Conservation (phyloP, 2,888 invertebrate species). For the Heliconius ismenius region DNA sequence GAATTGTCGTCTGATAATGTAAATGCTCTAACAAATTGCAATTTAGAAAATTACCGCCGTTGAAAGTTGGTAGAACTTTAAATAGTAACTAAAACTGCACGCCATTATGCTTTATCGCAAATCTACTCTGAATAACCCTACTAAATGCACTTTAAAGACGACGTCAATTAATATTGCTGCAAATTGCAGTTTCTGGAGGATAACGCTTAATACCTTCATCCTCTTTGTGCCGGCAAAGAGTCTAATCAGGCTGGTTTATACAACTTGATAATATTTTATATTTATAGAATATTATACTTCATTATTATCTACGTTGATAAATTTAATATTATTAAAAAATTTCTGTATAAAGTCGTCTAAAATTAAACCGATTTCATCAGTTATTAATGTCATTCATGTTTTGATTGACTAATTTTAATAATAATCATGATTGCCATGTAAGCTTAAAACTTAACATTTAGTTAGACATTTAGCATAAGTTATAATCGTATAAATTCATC, state of each 20-base stretch:
- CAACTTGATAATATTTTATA: slow-evolving; percentile 7
- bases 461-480: not conserved
- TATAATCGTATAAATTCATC: not conserved
- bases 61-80: slow-evolving; percentile 22
- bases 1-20: not conserved
- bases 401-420: not conserved
- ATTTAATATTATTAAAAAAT: too few relatives aligned
- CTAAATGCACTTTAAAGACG: slow-evolving; percentile 24
- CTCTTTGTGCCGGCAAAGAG: slow-evolving; percentile 24
- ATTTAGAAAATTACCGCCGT: slow-evolving; percentile 11
- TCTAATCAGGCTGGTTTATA: slow-evolving; percentile 10
- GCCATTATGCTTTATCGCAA: slow-evolving; percentile 26
- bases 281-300: not conserved
- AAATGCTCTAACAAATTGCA: slow-evolving; percentile 13
- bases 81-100: slow-evolving; percentile 20
- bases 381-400: not conserved
- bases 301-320: too few relatives aligned
- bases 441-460: not conserved
- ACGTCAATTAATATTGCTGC: slow-evolving; percentile 28
- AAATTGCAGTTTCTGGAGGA: slow-evolving; percentile 28
- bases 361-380: not conserved
- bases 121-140: slow-evolving; percentile 26
- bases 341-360: not conserved
- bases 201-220: slow-evolving; percentile 28
- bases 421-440: not conserved